Percentiles rank a stretch among this genome's conserved stretches.
Evolutionary conservation across 2,888 invertebrate species (phyloP).

Genomic region (Spilarctia lutea): DNA sequence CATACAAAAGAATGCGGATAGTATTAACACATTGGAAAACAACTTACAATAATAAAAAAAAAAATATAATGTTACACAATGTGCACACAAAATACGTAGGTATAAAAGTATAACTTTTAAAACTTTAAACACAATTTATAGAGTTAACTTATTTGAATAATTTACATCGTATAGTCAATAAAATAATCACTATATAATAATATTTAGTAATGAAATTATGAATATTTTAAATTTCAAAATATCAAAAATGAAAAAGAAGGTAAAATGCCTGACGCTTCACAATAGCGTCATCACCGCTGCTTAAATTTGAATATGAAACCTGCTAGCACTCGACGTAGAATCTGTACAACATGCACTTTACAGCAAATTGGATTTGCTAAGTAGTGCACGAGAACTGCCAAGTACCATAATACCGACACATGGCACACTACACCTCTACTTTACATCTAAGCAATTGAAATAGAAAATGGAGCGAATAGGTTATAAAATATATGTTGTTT

Average conservation of each 20-base stretch:
- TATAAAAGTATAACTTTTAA: no score
- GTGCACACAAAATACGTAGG: no score
- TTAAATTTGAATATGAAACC: slow-evolving; percentile 33
- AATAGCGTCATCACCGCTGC: slow-evolving; percentile 15
- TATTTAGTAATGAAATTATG: no score
- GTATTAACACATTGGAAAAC: no score
- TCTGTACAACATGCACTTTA: slow-evolving; percentile 45
- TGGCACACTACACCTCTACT: neutral
- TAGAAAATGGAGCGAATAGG: neutral
- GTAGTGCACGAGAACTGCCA: slow-evolving; percentile 36
- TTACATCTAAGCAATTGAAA: neutral
- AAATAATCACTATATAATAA: no score
- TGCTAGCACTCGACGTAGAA: slow-evolving; percentile 45
- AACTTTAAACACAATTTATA: no score
- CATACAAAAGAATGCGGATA: no score
- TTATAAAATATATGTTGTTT: no score
- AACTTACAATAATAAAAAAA: no score
- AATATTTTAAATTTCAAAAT: neutral
- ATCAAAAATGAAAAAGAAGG: neutral
- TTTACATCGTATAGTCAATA: no score
- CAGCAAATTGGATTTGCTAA: slow-evolving; percentile 51
- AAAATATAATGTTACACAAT: no score
- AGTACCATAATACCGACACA: slow-evolving; percentile 23
- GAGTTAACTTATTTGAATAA: no score
- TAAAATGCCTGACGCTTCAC: neutral